Conservation (phyloP, 1,140 invertebrate species). For the Drosophila micromelanica region DNA sequence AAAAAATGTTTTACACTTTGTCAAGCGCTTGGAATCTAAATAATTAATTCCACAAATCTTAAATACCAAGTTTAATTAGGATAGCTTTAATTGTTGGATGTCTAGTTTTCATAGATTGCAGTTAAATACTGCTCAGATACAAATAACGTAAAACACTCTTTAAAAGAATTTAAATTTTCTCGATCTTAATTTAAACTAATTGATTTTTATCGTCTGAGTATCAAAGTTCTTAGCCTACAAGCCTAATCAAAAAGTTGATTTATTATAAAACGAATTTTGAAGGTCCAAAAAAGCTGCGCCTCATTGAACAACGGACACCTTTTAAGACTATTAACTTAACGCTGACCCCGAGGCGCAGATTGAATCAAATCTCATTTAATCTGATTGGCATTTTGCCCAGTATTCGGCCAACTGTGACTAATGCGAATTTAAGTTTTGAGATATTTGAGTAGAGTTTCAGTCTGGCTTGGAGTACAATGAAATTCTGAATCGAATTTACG, state of each 20-base stretch:
- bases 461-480: neutral
- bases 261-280: neutral
- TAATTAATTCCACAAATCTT: no score
- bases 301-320: neutral
- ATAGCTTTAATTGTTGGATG: no score
- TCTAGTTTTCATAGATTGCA: no score
- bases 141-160: no score
- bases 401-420: neutral
- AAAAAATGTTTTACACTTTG: no score
- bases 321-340: constrained; percentile 2
- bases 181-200: no score
- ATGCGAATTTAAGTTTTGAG: neutral
- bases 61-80: no score
- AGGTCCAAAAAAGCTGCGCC: neutral
- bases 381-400: neutral
- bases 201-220: no score
- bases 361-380: constrained; percentile 4
- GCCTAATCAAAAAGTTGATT: neutral
- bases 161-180: no score
- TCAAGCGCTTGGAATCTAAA: no score
- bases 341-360: neutral
- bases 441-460: neutral
- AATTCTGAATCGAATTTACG: constrained; percentile 15
- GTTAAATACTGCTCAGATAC: no score
- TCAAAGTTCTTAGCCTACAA: neutral